These are phyloP conservation scores for Erithacus rubecula DNA, from an alignment of 2,797 vertebrate species.

Conservation along the genomic window DNA sequence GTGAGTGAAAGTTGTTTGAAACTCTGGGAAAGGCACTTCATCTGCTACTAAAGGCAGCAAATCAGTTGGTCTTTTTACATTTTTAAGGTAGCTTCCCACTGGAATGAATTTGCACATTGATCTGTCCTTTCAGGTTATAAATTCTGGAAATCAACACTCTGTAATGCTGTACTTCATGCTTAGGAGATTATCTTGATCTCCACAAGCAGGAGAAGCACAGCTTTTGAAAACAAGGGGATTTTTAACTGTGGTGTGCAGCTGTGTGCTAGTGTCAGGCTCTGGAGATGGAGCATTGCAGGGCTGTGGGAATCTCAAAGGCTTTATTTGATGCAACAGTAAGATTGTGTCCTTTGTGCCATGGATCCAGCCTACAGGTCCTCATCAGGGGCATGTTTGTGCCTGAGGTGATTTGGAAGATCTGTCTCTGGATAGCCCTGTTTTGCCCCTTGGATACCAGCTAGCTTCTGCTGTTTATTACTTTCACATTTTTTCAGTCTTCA, in stretches of 20 bases:
- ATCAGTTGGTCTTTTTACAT: neutral
- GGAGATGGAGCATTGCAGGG: neutral
- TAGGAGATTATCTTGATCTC: neutral
- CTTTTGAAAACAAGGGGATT: neutral
- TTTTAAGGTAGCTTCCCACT: neutral
- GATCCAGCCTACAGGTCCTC: neutral
- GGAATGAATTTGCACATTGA: neutral
- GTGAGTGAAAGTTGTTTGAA: constrained; percentile 56
- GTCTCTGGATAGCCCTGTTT: neutral
- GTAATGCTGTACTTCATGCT: accelerated
- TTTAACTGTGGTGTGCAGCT: neutral
- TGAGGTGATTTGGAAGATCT: neutral
- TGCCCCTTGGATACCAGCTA: neutral
- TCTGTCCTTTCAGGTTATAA: neutral
- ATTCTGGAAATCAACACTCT: neutral
- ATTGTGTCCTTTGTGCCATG: neutral
- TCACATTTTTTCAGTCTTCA: neutral
- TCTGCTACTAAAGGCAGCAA: constrained; percentile 2
- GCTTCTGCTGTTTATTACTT: neutral
- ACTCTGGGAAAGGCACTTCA: neutral
- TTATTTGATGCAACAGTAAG: neutral
- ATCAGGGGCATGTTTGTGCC: neutral
- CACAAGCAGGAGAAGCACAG: neutral
- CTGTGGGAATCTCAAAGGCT: neutral
- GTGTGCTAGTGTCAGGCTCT: neutral